Evolutionary conservation across 2,888 invertebrate genomes (phyloP).

Genomic region (Patella ulyssiponensis): DNA sequence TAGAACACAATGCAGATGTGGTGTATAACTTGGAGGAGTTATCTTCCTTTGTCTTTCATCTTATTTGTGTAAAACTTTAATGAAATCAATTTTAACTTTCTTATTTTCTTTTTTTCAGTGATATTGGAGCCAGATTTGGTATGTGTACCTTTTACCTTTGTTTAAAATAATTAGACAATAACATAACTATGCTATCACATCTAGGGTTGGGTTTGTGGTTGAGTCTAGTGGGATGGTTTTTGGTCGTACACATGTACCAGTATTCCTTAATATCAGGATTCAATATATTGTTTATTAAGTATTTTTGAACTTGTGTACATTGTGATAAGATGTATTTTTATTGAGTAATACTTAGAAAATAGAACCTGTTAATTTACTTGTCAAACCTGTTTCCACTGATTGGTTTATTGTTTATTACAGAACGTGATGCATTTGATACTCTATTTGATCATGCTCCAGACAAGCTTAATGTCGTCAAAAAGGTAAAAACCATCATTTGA

Average conservation of each 20-base stretch:
- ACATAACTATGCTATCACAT: not conserved
- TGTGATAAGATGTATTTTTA: too few species aligned
- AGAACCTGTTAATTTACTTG: too few species aligned
- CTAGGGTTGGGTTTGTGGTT: not conserved
- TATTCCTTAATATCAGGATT: too few species aligned
- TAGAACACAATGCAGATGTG: too few species aligned
- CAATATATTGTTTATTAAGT: too few species aligned
- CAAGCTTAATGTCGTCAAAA: conserved; percentile 96
- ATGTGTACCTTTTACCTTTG: conserved; percentile 42
- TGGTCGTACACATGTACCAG: too few species aligned
- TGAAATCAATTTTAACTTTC: not conserved
- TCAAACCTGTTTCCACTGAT: not conserved
- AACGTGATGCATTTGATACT: conserved; percentile 98
- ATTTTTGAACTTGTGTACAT: too few species aligned
- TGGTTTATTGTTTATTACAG: conserved; percentile 70
- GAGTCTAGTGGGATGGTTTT: too few species aligned
- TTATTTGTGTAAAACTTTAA: too few species aligned
- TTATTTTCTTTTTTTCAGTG: conserved; percentile 73
- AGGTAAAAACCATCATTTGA: conserved; percentile 75
- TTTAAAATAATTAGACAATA: not conserved
- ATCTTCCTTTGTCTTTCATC: too few species aligned
- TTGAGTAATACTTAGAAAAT: too few species aligned
- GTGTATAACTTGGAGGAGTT: too few species aligned
- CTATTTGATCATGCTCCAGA: conserved; percentile 98
- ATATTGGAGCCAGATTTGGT: conserved; percentile 90